Percentiles rank a stretch among this genome's conserved stretches.
These are phyloP conservation scores for Etheostoma cragini DNA, from an alignment of 2,113 vertebrate genomes.

Conservation along the genomic window DNA sequence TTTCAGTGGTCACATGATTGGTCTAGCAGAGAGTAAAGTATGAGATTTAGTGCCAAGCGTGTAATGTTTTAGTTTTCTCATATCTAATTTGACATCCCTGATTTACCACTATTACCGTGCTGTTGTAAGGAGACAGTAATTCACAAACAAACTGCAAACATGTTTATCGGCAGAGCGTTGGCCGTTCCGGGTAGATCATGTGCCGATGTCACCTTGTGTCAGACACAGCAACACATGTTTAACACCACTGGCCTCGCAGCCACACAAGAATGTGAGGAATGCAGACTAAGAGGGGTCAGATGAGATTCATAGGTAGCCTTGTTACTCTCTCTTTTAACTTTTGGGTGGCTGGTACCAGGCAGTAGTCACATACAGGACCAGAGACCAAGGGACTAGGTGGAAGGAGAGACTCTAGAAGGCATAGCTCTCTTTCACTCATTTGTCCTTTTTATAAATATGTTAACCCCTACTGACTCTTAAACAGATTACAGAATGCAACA, in stretches of 20 bases:
- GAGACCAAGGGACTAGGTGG: neutral
- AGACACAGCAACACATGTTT: neutral
- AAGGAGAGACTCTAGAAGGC: neutral
- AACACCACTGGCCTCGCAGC: conserved; percentile 3
- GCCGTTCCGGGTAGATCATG: neutral
- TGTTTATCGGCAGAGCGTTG: neutral
- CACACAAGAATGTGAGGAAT: conserved; percentile 56
- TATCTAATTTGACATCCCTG: neutral
- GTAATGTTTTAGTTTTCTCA: neutral
- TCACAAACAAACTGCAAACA: neutral
- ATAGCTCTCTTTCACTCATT: neutral
- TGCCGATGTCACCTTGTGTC: neutral
- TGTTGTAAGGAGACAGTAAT: neutral
- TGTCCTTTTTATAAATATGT: neutral
- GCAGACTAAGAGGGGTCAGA: conserved; percentile 16
- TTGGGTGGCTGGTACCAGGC: conserved; percentile 17
- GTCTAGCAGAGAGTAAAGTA: neutral
- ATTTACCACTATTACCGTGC: neutral
- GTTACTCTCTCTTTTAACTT: conserved; percentile 11
- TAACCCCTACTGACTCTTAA: neutral
- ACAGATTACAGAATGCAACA: neutral
- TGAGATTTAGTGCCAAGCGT: neutral
- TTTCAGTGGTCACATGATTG: neutral
- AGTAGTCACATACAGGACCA: neutral
- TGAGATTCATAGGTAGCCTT: neutral